Conservation (phyloP, 2,113 vertebrate genomes). For the Oryctolagus cuniculus region DNA sequence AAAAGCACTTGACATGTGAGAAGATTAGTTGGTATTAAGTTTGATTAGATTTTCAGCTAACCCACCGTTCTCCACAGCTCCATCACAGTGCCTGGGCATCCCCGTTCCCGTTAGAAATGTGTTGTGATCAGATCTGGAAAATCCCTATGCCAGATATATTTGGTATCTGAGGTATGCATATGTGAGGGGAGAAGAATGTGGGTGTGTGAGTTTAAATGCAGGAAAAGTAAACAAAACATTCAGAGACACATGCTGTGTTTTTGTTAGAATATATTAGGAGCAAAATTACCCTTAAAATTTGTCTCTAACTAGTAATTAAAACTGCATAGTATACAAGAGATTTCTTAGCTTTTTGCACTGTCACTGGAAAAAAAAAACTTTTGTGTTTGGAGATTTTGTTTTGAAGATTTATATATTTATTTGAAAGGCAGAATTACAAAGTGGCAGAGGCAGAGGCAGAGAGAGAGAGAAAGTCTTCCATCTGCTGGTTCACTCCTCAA, state of each 20-base stretch:
- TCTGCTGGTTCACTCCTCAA: too few species aligned
- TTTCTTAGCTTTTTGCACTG: slow-evolving; percentile 17
- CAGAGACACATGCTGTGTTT: not conserved
- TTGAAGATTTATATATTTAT: too few species aligned
- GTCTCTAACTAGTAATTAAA: slow-evolving; percentile 47
- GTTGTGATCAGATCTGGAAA: slow-evolving; percentile 5
- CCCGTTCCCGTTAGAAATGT: not conserved
- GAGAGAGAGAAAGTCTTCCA: too few species aligned
- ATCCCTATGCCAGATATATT: not conserved
- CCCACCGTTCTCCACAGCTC: not conserved
- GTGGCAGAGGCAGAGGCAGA: too few species aligned
- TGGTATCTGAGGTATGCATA: not conserved
- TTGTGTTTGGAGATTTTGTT: not conserved
- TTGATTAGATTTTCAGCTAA: slow-evolving; percentile 40
- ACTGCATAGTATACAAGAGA: not conserved
- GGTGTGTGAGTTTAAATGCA: not conserved
- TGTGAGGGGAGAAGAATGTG: not conserved
- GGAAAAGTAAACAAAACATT: not conserved
- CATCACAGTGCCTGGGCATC: not conserved
- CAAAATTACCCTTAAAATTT: slow-evolving; percentile 46
- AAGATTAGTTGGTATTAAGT: slow-evolving; percentile 8
- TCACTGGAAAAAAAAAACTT: not conserved
- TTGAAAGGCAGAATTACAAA: too few species aligned
- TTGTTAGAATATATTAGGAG: slow-evolving; percentile 35
- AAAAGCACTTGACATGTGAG: slow-evolving; percentile 22